Evolutionary conservation across 1,140 invertebrate genomes (phyloP).

Genomic region (Penaeus chinensis): DNA sequence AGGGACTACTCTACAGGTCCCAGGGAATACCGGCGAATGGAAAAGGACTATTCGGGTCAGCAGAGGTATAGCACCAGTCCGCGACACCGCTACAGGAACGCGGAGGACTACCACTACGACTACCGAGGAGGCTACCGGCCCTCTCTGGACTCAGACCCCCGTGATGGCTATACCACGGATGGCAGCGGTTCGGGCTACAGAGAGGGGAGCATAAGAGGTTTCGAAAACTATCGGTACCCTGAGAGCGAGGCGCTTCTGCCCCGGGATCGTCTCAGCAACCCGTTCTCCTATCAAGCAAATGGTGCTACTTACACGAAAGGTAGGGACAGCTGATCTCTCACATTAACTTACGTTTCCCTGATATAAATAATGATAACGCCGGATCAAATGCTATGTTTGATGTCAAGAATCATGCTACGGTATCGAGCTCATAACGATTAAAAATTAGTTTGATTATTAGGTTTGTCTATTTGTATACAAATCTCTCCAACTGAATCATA

Average conservation of each 20-base stretch:
- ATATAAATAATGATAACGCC: too few species aligned
- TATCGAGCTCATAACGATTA: too few species aligned
- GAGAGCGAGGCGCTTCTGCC: conserved; percentile 55
- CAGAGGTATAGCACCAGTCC: conserved; percentile 43
- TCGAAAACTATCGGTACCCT: conserved; percentile 61
- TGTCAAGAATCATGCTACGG: too few species aligned
- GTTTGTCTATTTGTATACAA: too few species aligned
- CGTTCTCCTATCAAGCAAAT: conserved; percentile 36
- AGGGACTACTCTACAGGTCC: conserved; percentile 23
- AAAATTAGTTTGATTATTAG: too few species aligned
- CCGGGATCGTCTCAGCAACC: conserved; percentile 25
- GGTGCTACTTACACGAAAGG: conserved; percentile 55
- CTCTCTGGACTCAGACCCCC: conserved; percentile 27
- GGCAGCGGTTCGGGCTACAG: conserved; percentile 58
- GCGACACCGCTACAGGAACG: conserved; percentile 47
- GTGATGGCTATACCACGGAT: conserved; percentile 62
- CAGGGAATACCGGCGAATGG: not conserved
- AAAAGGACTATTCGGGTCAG: not conserved
- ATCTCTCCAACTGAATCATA: too few species aligned
- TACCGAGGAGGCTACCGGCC: conserved; percentile 62
- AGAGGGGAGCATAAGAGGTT: conserved; percentile 51
- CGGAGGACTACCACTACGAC: conserved; percentile 61
- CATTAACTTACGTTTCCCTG: too few species aligned
- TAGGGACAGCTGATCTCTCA: not conserved
- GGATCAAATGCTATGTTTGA: too few species aligned